These are phyloP conservation scores for Hemistola chrysoprasaria DNA, from an alignment of 2,888 invertebrate genomes.

Conservation along the genomic window DNA sequence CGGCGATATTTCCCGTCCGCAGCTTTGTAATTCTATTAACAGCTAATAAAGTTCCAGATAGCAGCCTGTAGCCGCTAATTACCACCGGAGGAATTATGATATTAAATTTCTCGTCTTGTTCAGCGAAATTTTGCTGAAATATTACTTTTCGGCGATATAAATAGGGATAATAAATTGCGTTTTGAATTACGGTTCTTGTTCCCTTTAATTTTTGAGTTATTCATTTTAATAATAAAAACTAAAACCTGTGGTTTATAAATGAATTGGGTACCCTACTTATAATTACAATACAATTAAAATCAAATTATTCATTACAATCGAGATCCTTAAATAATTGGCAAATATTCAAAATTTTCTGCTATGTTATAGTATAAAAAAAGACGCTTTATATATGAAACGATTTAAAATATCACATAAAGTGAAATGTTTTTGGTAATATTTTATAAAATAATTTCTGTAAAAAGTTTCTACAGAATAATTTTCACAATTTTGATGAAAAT, in stretches of 20 bases:
- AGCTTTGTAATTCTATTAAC: conserved; percentile 64
- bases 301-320: too few relatives aligned
- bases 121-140: conserved; percentile 45
- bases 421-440: too few relatives aligned
- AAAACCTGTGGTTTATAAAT: neutral
- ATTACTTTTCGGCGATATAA: conserved; percentile 44
- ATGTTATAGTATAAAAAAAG: too few relatives aligned
- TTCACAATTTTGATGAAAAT: too few relatives aligned
- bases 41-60: conserved; percentile 65
- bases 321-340: too few relatives aligned
- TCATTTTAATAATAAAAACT: neutral
- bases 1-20: conserved; percentile 48
- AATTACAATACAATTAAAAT: too few relatives aligned
- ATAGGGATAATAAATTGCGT: conserved; percentile 37
- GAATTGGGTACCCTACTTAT: too few relatives aligned
- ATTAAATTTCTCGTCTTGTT: conserved; percentile 56
- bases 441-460: too few relatives aligned
- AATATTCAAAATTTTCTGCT: too few relatives aligned
- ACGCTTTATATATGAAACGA: too few relatives aligned
- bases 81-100: conserved; percentile 53
- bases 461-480: too few relatives aligned
- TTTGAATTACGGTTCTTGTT: conserved; percentile 19
- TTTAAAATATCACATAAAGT: too few relatives aligned
- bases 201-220: conserved; percentile 11
- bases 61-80: conserved; percentile 54